Base-by-base conservation (phyloP, 2,888 invertebrate species). In the Malacosoma neustria region DNA sequence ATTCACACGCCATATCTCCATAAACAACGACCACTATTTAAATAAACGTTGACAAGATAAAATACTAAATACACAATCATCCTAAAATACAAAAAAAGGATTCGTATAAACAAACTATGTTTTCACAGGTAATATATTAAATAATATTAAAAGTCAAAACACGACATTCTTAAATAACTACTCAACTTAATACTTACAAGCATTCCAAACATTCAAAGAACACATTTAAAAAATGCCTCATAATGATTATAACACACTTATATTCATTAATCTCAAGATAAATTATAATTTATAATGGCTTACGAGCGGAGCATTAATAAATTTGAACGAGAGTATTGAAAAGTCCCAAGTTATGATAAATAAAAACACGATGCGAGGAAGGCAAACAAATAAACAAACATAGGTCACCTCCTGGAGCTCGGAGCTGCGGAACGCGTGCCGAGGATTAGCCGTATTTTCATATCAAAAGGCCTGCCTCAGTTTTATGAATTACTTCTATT, bases 401-500 rank as follows among this genome's bases (percentile, higher is more conserved):
- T 49, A 59, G 68, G 63, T 65, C 63, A 65, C 66, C 68, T 67
- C 72, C 73, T 69, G 71, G 58, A 54, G 72, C 49, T 60, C 49
- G 44, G 60, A 51, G 70, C 22, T 22, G 22, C 9, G 22, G 22
- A 22, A 22, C 82, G 81, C 84, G 84, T 84, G 82, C 70, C 77
- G 40, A 42, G 79, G 84, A 81, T 85, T 82, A 81, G 61, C 53
- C 59, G 64, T 66, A 84, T 84, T 85, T 84, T 85, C 81, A 84
- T 84, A 82, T 84, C 73, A 84, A 82, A 82, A 72, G 71, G 61
- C 59, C 61, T 59, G 71, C 73, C 22, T 73, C 68, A 71, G 64
- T 73, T 73, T 79, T 80, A 80, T 80, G 73, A 80, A 77, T 81
- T 76, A 74, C 72, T 76, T 64, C 67, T 66, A 71, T 77, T 77